Conservation (phyloP, 2,797 vertebrate species). For the Naso thynnoides region DNA sequence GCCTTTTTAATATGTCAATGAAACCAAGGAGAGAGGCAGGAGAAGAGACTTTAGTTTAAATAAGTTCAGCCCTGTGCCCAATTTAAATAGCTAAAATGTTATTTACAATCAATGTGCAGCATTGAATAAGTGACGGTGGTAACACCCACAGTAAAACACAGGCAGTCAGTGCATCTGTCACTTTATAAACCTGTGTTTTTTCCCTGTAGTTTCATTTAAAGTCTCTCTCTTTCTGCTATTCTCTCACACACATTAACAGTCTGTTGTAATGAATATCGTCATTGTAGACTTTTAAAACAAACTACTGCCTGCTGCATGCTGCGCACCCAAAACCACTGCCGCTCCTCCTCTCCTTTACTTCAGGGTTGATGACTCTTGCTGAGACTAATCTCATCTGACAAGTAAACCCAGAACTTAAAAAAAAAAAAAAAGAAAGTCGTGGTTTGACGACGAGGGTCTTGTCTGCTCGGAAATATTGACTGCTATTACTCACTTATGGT, state of each 20-base stretch:
- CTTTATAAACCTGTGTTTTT: neutral
- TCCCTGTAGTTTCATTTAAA: neutral
- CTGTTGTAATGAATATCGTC: neutral
- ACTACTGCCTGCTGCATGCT: neutral
- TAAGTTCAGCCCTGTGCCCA: constrained; percentile 36
- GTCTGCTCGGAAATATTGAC: constrained; percentile 65
- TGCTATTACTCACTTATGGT: constrained; percentile 28
- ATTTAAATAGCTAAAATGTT: neutral
- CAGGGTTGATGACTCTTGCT: neutral
- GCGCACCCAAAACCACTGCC: constrained; percentile 14
- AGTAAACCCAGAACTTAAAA: constrained; percentile 41
- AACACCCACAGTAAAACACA: neutral
- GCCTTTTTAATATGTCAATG: constrained; percentile 82
- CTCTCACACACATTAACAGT: neutral
- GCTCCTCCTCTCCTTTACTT: constrained; percentile 13
- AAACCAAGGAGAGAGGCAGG: constrained; percentile 66
- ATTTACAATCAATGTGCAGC: neutral
- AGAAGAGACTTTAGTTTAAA: constrained; percentile 60
- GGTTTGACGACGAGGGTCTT: constrained; percentile 25
- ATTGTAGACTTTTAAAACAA: neutral
- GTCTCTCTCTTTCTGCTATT: neutral
- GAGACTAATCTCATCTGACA: constrained; percentile 58
- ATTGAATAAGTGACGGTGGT: neutral
- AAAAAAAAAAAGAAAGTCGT: constrained; percentile 52
- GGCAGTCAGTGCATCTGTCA: neutral